phyloP scores from a whole-genome alignment of 1,140 invertebrate species.

The Yoshiicerus persimilis region DNA sequence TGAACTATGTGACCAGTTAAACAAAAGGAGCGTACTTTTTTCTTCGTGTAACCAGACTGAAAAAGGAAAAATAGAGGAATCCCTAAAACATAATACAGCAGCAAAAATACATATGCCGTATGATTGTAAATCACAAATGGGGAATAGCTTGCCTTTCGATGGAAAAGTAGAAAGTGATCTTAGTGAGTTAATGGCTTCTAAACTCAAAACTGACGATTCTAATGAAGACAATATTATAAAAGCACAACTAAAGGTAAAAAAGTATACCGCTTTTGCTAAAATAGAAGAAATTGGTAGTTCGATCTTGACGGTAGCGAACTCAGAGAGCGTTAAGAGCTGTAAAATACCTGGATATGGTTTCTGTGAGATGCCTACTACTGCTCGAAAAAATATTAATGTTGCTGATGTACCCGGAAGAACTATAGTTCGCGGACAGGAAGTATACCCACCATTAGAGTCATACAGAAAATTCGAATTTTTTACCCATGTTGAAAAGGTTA shows the following conservation, averaged over 20 bases:
- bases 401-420: background rate
- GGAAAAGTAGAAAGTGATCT: background rate
- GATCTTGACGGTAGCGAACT: background rate
- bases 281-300: background rate
- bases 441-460: background rate
- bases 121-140: no score
- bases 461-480: background rate
- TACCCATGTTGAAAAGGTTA: background rate
- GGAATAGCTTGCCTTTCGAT: no score
- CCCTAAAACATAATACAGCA: no score
- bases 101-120: no score
- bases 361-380: background rate
- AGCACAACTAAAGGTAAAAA: background rate
- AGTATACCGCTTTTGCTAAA: background rate
- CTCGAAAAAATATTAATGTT: background rate
- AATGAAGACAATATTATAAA: background rate
- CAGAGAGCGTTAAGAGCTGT: background rate
- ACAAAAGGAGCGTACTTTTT: background rate
- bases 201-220: background rate
- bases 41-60: no score
- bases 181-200: background rate
- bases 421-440: background rate
- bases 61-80: no score
- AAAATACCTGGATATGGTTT: background rate
- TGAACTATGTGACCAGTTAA: background rate